These are phyloP conservation scores for Hemitrygon akajei DNA, from an alignment of 2,797 vertebrate species.

Conservation along the genomic window DNA sequence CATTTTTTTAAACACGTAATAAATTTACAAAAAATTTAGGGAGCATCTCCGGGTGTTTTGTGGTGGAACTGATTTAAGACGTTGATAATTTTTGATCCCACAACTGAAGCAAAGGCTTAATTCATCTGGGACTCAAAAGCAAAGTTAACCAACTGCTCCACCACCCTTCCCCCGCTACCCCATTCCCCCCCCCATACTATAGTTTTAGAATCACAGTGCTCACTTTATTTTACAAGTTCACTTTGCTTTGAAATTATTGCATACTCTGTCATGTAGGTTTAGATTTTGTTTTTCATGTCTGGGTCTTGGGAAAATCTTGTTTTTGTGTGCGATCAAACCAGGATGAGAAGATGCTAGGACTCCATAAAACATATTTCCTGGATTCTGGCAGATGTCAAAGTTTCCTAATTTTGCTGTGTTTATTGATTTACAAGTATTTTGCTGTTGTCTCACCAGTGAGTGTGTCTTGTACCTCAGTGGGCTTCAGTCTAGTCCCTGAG, in stretches of 20 bases:
- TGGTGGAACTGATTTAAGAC: conserved; percentile 75
- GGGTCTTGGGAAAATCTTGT: background rate
- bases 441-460: too few species aligned
- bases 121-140: background rate
- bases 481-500: background rate
- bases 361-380: background rate
- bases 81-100: background rate
- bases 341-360: background rate
- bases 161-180: too few species aligned
- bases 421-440: background rate
- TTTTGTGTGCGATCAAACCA: background rate
- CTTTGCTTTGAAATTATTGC: background rate
- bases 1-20: background rate
- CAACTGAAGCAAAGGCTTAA: conserved; percentile 18
- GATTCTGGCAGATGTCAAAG: background rate
- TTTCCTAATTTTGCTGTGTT: background rate
- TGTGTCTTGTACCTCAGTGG: background rate
- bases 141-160: too few species aligned
- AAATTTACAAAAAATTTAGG: conserved; percentile 36
- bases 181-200: too few species aligned
- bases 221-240: too few species aligned
- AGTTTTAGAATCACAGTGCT: background rate
- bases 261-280: background rate
- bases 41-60: conserved; percentile 68
- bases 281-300: background rate